Evolutionary conservation across 2,113 vertebrate genomes (phyloP), one percentile per base, ranked within the genome.

Genomic region (Tretioscincus oriximinensis): DNA sequence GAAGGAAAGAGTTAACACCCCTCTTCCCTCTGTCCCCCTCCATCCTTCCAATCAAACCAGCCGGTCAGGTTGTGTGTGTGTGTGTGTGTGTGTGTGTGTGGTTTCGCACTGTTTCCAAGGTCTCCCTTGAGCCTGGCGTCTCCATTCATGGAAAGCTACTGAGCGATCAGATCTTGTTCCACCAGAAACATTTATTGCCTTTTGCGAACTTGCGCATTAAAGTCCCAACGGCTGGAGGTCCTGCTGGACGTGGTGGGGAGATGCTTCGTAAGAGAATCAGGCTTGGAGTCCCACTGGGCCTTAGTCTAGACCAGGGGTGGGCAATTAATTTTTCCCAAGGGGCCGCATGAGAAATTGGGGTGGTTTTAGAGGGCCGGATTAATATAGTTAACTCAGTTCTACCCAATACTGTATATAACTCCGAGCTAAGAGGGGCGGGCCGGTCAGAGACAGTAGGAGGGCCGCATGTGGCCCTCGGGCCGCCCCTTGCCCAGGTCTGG

Each of bases 1-100:
- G 82, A 60, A 45, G n/a, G n/a, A 79, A 79, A 29, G 70, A 24
- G 54, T 84, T 74, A 79, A 81, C 60, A 14, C 12, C 51, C 28
- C 21, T 60, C 24, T 29, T 24, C 14, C 28, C 8, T 4, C 10
- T 3, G 29, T 11, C 26, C 1, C 7, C 2, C 24, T 8, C 73
- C 51, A 24, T 20, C n/a, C 29, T 22, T 26, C 7, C 54, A 45
- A 76, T n/a, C 68, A 74, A 79, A 63, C 51, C 71, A 79, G 70
- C 74, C 65, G 58, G 47, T 79, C 77, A 73, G 77, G 75, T 84
- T 84, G 35, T 41, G 5, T 41, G 35, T 41, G 35, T 41, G 35
- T 41, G 35, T 41, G 35, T 41, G 2, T 41, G 35, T 41, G 35
- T 5, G 35, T 41, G 5, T 41, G 35, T 41, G 35, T n/a, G n/a